Evolutionary conservation across 2,113 vertebrate species (phyloP), one percentile per base, ranked within the genome.

Genomic region (Turnix velox): DNA sequence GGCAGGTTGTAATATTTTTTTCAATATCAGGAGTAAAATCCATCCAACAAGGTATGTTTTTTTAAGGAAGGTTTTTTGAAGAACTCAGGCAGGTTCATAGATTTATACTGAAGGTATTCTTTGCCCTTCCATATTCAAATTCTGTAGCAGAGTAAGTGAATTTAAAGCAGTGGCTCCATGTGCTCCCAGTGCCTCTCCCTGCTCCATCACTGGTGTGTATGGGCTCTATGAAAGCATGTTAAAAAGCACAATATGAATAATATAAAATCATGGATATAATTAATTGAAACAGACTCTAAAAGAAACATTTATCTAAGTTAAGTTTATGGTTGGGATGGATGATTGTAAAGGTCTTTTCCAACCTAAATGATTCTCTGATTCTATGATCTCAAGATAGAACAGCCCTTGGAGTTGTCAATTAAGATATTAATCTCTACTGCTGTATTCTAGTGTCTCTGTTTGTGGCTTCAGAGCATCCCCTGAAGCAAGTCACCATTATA

Each of bases 301-400:
- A 68, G 58, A 45, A 61, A 9, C 3, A 25, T 71, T 88, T 73
- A 16, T 55, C 27, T 43, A 25, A 6, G 23, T 7, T 8, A 24
- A 11, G 42, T 5, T 46, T 14, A 4, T 3, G 14, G 28, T 3
- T n/a, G 69, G n/a, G 30, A 30, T 49, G 1, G 0, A 37, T 7
- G 27, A 52, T 18, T 5, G 27, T 9, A 22, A 27, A 52, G 37
- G 4, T 9, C 19, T 73, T 81, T 35, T 30, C 42, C 48, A 46
- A 22, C 75, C 33, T 37, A 59, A 18, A 54, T 12, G 52, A 37
- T 59, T 63, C 22, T 33, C 31, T 33, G 63, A 25, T 33, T 43
- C 61, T 28, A 5, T 7, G 25, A 39, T 31, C 74, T 39, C 27
- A 6, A 42, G 27, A 20, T 0, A 18, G 33, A 25, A n/a, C 0